phyloP scores from a whole-genome alignment of 2,797 vertebrate genomes.

The Aphelocoma californica region DNA sequence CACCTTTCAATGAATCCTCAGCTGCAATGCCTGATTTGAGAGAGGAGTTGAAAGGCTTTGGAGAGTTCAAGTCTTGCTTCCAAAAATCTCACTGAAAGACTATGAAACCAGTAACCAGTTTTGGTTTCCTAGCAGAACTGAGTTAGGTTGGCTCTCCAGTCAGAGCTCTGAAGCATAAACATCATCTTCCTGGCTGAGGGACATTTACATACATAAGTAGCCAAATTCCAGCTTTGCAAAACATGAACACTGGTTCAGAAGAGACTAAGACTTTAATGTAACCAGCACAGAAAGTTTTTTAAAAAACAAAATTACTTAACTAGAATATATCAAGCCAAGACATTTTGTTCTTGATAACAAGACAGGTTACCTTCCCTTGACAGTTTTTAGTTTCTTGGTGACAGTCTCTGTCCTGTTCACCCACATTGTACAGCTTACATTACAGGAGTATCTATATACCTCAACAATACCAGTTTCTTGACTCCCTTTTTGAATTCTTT shows the following conservation, averaged over 20 bases:
- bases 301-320: background rate
- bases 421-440: background rate
- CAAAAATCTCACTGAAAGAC: background rate
- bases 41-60: background rate
- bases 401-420: background rate
- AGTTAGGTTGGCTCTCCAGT: background rate
- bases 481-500: constrained; percentile 79
- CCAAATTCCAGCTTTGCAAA: background rate
- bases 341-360: background rate
- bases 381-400: background rate
- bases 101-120: background rate
- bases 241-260: background rate
- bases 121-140: background rate
- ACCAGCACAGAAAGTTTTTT: background rate
- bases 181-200: background rate
- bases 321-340: background rate
- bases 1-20: background rate
- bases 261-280: background rate
- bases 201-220: background rate
- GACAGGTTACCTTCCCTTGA: background rate
- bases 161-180: background rate
- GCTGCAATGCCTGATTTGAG: background rate
- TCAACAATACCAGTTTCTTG: constrained; percentile 65
- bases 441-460: constrained; percentile 29
- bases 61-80: background rate